phyloP scores from a whole-genome alignment of 2,888 invertebrate genomes.

The Philopedon plagiatum region DNA sequence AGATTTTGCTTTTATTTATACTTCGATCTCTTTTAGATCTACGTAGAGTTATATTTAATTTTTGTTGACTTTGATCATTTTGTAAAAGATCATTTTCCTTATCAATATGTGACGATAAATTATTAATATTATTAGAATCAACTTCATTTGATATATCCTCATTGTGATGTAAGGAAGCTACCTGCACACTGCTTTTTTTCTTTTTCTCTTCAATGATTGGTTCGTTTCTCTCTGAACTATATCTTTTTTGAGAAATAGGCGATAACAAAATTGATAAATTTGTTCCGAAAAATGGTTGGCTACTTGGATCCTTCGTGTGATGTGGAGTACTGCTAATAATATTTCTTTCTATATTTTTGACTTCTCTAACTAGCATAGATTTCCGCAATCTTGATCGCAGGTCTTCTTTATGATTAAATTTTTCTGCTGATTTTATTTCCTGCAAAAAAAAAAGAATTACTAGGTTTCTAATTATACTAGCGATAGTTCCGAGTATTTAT shows the following conservation, averaged over 20 bases:
- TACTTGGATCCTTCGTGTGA: background rate
- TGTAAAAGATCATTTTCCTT: background rate
- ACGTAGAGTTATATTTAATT: background rate
- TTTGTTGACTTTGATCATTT: background rate
- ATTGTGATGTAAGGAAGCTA: background rate
- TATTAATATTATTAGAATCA: background rate
- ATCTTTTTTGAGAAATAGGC: background rate
- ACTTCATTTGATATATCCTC: background rate
- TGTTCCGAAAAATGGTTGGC: constrained; percentile 2
- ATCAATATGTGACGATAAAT: background rate
- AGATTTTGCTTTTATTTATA: too few species aligned
- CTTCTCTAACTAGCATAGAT: background rate
- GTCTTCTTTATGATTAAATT: background rate
- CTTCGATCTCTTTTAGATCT: background rate
- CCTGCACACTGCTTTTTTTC: background rate
- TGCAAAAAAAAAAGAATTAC: background rate
- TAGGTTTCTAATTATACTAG: too few species aligned
- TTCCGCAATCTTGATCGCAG: background rate
- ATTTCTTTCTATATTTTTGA: background rate
- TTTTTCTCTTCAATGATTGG: background rate
- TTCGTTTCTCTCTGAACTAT: background rate
- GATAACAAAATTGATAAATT: background rate
- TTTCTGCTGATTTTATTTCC: background rate
- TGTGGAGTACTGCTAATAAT: constrained; percentile 27
- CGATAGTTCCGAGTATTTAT: too few species aligned